phyloP scores from a whole-genome alignment of 2,888 invertebrate genomes.

The Cosmia trapezina region DNA sequence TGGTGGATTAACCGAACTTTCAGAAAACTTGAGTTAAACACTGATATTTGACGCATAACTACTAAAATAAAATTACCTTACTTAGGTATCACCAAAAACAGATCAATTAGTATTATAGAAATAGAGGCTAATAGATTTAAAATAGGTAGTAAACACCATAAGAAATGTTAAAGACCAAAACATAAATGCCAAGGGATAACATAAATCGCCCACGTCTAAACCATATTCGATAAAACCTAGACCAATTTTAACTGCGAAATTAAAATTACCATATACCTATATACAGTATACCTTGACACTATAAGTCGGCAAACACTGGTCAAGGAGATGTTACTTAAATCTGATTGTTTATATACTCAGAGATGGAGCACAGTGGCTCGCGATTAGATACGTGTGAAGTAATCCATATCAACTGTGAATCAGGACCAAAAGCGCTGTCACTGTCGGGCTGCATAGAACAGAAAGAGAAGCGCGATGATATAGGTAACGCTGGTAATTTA shows the following conservation, averaged over 20 bases:
- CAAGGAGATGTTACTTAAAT: constrained; percentile 36
- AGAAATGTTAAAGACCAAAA: neutral
- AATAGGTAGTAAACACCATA: neutral
- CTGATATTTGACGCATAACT: neutral
- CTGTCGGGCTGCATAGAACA: no score
- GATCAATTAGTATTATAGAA: neutral
- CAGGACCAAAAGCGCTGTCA: no score
- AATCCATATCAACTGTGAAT: neutral
- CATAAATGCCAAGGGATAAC: constrained; percentile 9
- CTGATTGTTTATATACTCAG: constrained; percentile 14
- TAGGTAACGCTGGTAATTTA: no score
- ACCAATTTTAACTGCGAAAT: neutral
- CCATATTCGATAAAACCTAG: constrained; percentile 9
- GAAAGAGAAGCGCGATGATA: no score
- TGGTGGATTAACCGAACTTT: neutral
- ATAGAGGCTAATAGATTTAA: neutral
- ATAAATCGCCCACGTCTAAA: constrained; percentile 28
- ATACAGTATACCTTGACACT: constrained; percentile 32
- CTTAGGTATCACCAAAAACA: neutral
- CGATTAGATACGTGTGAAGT: neutral
- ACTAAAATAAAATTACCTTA: neutral
- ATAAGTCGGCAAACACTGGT: neutral
- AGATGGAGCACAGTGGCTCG: neutral
- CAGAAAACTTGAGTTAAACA: neutral
- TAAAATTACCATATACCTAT: constrained; percentile 10